Conservation (phyloP, 2,888 invertebrate species). For the Oscheius sp. region DNA sequence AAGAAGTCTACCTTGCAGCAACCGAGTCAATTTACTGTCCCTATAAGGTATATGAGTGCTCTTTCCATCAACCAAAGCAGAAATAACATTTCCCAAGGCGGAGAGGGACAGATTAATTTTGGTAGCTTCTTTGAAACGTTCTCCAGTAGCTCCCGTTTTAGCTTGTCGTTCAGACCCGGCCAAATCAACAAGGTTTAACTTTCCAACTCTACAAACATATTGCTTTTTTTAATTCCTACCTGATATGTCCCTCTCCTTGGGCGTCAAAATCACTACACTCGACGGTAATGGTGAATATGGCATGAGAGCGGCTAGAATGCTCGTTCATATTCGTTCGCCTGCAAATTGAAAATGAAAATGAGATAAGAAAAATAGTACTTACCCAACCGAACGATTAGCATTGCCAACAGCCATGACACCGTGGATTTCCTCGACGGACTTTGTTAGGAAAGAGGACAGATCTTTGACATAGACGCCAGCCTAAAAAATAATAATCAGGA, state of each 20-base stretch:
- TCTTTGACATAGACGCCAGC: slow-evolving; percentile 55
- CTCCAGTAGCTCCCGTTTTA: slow-evolving; percentile 84
- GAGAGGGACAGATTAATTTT: slow-evolving; percentile 97
- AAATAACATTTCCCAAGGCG: slow-evolving; percentile 96
- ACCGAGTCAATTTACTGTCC: slow-evolving; percentile 92
- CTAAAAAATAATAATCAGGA: slow-evolving; percentile 1
- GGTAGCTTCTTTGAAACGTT: slow-evolving; percentile 82
- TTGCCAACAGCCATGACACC: slow-evolving; percentile 92
- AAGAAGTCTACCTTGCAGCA: slow-evolving; percentile 81
- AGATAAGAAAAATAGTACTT: slow-evolving; percentile 17
- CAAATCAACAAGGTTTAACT: slow-evolving; percentile 94
- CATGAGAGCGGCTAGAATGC: slow-evolving; percentile 88
- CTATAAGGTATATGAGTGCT: slow-evolving; percentile 96
- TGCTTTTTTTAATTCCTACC: no score
- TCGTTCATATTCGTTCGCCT: slow-evolving; percentile 93
- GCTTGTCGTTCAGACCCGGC: slow-evolving; percentile 97
- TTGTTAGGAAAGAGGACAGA: slow-evolving; percentile 83
- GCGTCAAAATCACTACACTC: slow-evolving; percentile 84
- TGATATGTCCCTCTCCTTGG: slow-evolving; percentile 75
- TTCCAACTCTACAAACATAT: no score
- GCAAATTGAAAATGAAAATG: slow-evolving; percentile 32
- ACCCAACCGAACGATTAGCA: slow-evolving; percentile 89
- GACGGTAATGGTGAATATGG: slow-evolving; percentile 95
- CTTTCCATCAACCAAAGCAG: slow-evolving; percentile 95
- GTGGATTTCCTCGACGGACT: slow-evolving; percentile 90